Conservation (phyloP, 2,888 invertebrate genomes). For the Coleophora deauratella region DNA sequence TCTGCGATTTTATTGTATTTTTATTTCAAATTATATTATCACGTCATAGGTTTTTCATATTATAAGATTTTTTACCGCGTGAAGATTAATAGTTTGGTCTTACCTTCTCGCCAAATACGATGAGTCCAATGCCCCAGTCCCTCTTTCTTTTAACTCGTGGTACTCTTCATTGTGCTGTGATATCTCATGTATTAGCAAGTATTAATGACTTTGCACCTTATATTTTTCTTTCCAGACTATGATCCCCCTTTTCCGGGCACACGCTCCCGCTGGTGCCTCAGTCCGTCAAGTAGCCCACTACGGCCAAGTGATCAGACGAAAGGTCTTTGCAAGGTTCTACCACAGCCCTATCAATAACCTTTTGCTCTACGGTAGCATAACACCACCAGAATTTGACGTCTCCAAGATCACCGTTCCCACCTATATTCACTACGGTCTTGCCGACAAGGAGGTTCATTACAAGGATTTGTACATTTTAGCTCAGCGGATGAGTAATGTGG, state of each 20-base stretch:
- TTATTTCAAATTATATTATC: no score
- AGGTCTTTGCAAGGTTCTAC: constrained; percentile 36
- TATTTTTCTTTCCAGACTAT: no score
- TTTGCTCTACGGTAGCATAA: constrained; percentile 24
- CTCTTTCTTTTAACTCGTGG: no score
- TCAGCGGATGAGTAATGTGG: constrained; percentile 23
- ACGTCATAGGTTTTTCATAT: no score
- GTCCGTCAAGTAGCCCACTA: constrained; percentile 40
- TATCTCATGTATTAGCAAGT: no score
- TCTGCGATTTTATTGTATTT: no score
- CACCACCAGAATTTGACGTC: constrained; percentile 35
- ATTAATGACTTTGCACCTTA: no score
- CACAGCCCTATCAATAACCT: constrained; percentile 26
- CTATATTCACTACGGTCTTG: constrained; percentile 32
- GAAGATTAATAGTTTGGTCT: no score
- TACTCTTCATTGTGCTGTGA: no score
- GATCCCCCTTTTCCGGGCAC: constrained; percentile 36
- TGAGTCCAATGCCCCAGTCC: no score
- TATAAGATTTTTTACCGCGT: no score
- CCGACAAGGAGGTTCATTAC: constrained; percentile 25
- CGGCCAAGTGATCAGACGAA: constrained; percentile 32
- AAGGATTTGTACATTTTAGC: constrained; percentile 27
- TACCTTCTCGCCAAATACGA: no score
- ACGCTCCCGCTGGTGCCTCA: constrained; percentile 40
- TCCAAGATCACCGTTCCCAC: constrained; percentile 24